Evolutionary conservation across 2,888 invertebrate genomes (phyloP).

Genomic region (Metacarcinus magister): DNA sequence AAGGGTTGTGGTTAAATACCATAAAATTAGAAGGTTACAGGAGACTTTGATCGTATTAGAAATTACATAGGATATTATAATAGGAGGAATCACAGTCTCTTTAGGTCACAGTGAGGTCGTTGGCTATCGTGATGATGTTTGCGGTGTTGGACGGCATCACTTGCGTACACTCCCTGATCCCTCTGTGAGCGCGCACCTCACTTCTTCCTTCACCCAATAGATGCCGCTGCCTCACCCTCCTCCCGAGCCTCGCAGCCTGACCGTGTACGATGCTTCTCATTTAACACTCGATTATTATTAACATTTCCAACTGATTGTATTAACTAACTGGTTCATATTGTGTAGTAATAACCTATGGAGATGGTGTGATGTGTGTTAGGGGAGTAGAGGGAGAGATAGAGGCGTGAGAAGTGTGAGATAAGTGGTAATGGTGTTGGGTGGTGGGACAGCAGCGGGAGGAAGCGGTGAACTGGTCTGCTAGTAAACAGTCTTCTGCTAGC

Average conservation of each 20-base stretch:
- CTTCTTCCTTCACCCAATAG: constrained; percentile 29
- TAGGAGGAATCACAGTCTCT: neutral
- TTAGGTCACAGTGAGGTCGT: neutral
- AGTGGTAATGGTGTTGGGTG: constrained; percentile 29
- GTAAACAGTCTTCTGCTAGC: constrained; percentile 75
- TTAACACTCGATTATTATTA: neutral
- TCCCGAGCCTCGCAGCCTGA: neutral
- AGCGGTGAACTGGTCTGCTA: constrained; percentile 73
- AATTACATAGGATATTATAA: neutral
- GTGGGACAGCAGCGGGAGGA: constrained; percentile 58
- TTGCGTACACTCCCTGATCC: constrained; percentile 55
- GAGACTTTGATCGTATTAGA: neutral
- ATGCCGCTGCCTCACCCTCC: constrained; percentile 52
- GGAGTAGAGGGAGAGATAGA: neutral
- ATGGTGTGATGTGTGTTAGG: neutral
- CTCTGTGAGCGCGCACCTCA: constrained; percentile 50
- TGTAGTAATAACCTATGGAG: neutral
- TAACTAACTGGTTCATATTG: too few species aligned
- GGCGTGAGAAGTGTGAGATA: constrained; percentile 4
- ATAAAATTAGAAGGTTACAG: neutral
- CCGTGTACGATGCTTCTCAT: constrained; percentile 44
- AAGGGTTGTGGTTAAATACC: neutral
- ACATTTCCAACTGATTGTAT: neutral
- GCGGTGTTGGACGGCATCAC: constrained; percentile 39
- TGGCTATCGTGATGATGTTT: neutral